Conservation (phyloP, 1,140 invertebrate genomes). For the Panagrolaimus sp. region DNA sequence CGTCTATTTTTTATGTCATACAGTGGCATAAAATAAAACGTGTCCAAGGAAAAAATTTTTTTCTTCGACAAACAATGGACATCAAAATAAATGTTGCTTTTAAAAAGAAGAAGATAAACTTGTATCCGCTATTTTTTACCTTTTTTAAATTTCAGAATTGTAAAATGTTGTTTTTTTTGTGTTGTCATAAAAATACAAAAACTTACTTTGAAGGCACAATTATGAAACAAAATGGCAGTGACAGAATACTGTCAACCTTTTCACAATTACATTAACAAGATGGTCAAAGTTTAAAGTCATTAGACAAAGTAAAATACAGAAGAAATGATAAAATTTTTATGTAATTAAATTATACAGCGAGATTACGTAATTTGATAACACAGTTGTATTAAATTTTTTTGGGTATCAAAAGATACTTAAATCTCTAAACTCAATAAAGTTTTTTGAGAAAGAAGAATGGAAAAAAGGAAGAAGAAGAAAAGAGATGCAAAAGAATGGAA, state of each 20-base stretch:
- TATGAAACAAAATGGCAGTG: neutral
- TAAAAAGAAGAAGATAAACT: neutral
- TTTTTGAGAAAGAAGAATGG: conserved; percentile 1
- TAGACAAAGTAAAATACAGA: neutral
- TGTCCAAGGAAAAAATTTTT: neutral
- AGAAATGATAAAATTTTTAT: neutral
- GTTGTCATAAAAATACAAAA: neutral
- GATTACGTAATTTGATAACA: no score
- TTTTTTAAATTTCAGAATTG: no score
- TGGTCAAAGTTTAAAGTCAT: neutral
- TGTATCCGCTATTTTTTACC: neutral
- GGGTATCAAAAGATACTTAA: neutral
- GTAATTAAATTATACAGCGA: neutral
- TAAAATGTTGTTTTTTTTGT: no score
- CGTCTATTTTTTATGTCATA: conserved; percentile 9
- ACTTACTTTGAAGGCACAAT: neutral
- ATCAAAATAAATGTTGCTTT: no score
- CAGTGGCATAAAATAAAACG: conserved; percentile 10
- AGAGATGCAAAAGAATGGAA: neutral
- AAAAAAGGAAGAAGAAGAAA: conserved; percentile 14
- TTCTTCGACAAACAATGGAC: neutral
- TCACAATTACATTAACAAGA: no score
- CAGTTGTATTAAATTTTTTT: no score
- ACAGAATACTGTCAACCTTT: no score
- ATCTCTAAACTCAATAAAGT: conserved; percentile 1